Evolutionary conservation across 2,113 vertebrate species (phyloP), one percentile per base, ranked within the genome.

Genomic region (Psophia crepitans): DNA sequence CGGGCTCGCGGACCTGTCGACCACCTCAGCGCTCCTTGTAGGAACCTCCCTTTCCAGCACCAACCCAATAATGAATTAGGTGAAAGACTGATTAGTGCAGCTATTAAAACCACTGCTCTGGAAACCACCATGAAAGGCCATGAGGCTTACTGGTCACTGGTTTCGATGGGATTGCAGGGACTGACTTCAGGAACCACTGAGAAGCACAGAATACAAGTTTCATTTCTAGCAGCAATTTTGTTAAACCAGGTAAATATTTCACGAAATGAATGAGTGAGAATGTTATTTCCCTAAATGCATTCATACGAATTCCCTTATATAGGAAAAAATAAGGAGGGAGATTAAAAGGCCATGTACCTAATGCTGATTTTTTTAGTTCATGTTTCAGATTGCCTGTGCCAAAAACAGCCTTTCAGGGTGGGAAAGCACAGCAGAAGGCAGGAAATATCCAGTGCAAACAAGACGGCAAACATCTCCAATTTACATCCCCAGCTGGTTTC

Each of bases 401-500:
- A 93, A 88, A 78, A 74, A 3, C 44, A 70, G 44, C 71, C 80
- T 51, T 46, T 56, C 90, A 64, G 76, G 28, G 39, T 90, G 51
- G 90, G 90, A 95, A 96, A 93, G 41, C 46, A 56, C 56, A 94
- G 88, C 60, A 89, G 84, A 92, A 88, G 39, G 35, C 90, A 97
- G 96, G 95, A 97, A 94, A 96, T 37, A 89, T 53, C 68, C 82
- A 75, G 61, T 4, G 54, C 57, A 93, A 91, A 96, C 85, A 89
- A 68, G 56, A 77, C 0, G 1, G 56, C 87, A 74, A 84, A 70
- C 79, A 26, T 37, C 73, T 93, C 92, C n/a, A 87, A 13, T 84
- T 95, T 71, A 92, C 64, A 41, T 95, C 65, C 60, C 86, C 92
- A 96, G 92, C 76, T 95, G 92, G 10, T 87, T 97, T 97, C 97